Percentiles rank a stretch among this genome's conserved stretches.
Evolutionary conservation across 1,140 invertebrate genomes (phyloP).

Genomic region (Himalopsyche phryganea): DNA sequence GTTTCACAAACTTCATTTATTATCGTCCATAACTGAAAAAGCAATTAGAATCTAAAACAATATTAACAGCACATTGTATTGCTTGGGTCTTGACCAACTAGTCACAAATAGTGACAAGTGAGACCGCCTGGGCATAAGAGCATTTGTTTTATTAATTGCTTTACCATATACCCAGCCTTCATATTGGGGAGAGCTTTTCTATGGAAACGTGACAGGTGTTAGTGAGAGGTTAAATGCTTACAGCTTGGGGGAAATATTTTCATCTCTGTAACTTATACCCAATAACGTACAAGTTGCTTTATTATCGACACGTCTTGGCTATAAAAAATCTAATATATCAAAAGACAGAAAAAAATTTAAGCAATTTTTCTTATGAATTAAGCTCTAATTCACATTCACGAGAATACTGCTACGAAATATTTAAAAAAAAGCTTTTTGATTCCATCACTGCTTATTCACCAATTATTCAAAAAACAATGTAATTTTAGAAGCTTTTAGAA

Average conservation of each 20-base stretch:
- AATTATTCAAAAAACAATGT: too few relatives aligned
- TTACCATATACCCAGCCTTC: conserved; percentile 7
- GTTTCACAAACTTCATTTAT: too few relatives aligned
- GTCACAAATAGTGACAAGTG: neutral
- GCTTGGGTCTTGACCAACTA: conserved; percentile 13
- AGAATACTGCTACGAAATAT: too few relatives aligned
- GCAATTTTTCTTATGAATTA: too few relatives aligned
- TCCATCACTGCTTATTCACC: too few relatives aligned
- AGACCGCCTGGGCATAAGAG: conserved; percentile 16
- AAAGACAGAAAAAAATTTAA: neutral
- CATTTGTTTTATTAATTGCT: conserved; percentile 34
- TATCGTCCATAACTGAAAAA: too few relatives aligned
- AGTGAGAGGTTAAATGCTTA: conserved; percentile 30
- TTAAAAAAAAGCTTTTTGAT: too few relatives aligned
- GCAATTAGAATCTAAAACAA: too few relatives aligned
- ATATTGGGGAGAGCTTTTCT: neutral
- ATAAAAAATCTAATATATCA: neutral
- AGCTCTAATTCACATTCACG: too few relatives aligned
- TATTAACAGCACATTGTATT: neutral
- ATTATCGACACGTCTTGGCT: conserved; percentile 15
- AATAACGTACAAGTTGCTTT: conserved; percentile 18
- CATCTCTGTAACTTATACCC: conserved; percentile 24
- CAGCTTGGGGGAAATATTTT: conserved; percentile 13
- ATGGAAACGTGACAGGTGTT: conserved; percentile 26
- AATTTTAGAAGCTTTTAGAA: too few relatives aligned